phyloP scores from a whole-genome alignment of 1,140 invertebrate species.

The Drosophila repleta region DNA sequence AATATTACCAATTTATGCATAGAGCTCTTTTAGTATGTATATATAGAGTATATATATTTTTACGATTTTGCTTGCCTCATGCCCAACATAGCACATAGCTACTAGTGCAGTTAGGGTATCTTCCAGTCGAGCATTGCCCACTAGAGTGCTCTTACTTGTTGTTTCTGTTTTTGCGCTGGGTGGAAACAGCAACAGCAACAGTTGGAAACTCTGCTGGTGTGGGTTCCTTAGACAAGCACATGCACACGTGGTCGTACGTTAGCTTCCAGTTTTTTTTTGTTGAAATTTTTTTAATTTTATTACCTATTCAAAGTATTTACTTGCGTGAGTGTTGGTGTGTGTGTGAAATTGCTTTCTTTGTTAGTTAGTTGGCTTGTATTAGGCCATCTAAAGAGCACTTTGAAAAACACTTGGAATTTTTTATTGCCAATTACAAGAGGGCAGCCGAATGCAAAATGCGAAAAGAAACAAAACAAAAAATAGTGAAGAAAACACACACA shows the following conservation, averaged over 20 bases:
- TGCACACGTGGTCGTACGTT: background rate
- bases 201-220: constrained; percentile 9
- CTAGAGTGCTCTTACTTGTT: no score
- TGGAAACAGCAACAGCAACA: constrained; percentile 2
- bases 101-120: no score
- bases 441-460: constrained; percentile 23
- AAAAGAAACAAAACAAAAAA: constrained; percentile 25
- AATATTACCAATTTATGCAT: no score
- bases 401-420: constrained; percentile 62
- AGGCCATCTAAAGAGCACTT: constrained; percentile 47
- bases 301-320: constrained; percentile 33
- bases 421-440: constrained; percentile 56
- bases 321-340: constrained; percentile 20
- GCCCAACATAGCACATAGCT: no score
- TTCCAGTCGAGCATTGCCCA: no score
- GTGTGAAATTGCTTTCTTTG: constrained; percentile 45
- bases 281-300: constrained; percentile 21
- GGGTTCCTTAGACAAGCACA: constrained; percentile 12
- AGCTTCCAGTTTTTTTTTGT: constrained; percentile 23
- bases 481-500: background rate
- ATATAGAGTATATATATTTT: no score
- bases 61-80: no score
- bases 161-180: no score
- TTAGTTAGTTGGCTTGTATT: constrained; percentile 42
- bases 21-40: no score